Evolutionary conservation across 2,888 invertebrate species (phyloP), one percentile per base, ranked within the genome.

Genomic region (Drosophila borborema): DNA sequence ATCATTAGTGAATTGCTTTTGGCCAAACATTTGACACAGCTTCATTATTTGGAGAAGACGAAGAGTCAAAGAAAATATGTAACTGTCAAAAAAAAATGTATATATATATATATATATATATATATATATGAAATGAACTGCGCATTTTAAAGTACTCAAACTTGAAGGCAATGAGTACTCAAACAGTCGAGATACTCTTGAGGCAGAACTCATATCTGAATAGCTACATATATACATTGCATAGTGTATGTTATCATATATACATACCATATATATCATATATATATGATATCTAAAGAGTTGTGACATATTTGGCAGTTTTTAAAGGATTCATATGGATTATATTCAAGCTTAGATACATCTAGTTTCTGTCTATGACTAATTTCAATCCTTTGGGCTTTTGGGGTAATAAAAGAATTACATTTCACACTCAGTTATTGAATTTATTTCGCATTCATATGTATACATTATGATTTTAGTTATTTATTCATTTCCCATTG

Each of bases 391-490:
- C 28, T 0, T 16, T 16, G 7, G 2, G 40, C 7, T 40, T 16
- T 40, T 40, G 16, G n/a, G 48, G 9, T 31, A 49, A n/a, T n/a
- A 49, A 49, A 12, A 49, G 6, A 31, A n/a, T 28, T 23, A 34
- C 34, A 34, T 45, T 23, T 20, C 60, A 76, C 81, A 75, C 75
- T 81, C 72, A 82, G 72, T 72, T 82, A 87, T 87, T 71, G 66
- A 74, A 81, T 87, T 82, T 87, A 85, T 82, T 83, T 76, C 56
- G 20, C 48, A 68, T 76, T 74, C 41, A 63, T 61, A 74, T 72
- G 71, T 79, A 72, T 76, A 70, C 64, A 78, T 38, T 71, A 66
- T 58, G 66, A 40, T 23, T 6, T 40, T 12, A 40, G 45, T 59
- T 60, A 61, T 63, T 62, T 70, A 55, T 51, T 34, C 49, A 51